A percentile compares a stretch with the other conserved stretches of the same genome.
Conservation (phyloP, 2,113 vertebrate genomes). For the Lagopus muta region DNA sequence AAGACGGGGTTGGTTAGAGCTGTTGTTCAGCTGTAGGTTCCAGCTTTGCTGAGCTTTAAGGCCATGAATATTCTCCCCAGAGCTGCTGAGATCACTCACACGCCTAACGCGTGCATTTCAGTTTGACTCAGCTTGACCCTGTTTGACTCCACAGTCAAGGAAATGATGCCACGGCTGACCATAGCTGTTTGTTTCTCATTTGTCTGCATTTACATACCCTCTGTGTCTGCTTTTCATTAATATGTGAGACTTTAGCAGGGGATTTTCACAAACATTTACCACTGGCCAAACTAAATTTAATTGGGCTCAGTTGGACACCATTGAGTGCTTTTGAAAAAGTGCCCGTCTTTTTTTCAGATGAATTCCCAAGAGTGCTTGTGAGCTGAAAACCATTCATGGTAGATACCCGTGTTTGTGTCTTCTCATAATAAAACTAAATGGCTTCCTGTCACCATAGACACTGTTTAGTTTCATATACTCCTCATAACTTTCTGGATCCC, state of each 20-base stretch:
- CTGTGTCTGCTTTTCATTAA: conserved; percentile 62
- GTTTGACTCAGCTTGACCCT: conserved; percentile 18
- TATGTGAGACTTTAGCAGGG: background rate
- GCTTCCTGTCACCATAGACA: conserved; percentile 20
- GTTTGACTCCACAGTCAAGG: conserved; percentile 48
- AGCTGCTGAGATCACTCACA: conserved; percentile 54
- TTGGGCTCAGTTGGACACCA: conserved; percentile 27
- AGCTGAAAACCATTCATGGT: background rate
- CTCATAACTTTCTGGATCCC: background rate
- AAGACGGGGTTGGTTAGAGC: background rate
- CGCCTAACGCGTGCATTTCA: background rate
- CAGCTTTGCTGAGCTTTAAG: conserved; percentile 27
- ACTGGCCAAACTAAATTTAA: conserved; percentile 50
- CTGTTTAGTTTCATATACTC: background rate
- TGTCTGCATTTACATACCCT: conserved; percentile 20
- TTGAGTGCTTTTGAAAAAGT: conserved; percentile 35
- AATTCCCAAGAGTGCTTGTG: background rate
- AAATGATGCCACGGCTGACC: conserved; percentile 39
- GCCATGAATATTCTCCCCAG: conserved; percentile 39
- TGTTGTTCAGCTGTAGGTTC: conserved; percentile 21
- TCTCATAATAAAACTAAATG: conserved; percentile 26
- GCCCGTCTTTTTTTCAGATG: background rate
- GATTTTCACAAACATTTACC: conserved; percentile 19
- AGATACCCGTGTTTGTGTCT: background rate
- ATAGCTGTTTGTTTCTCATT: conserved; percentile 49